Conservation (phyloP, 2,113 vertebrate genomes). For the Percina caprodes region DNA sequence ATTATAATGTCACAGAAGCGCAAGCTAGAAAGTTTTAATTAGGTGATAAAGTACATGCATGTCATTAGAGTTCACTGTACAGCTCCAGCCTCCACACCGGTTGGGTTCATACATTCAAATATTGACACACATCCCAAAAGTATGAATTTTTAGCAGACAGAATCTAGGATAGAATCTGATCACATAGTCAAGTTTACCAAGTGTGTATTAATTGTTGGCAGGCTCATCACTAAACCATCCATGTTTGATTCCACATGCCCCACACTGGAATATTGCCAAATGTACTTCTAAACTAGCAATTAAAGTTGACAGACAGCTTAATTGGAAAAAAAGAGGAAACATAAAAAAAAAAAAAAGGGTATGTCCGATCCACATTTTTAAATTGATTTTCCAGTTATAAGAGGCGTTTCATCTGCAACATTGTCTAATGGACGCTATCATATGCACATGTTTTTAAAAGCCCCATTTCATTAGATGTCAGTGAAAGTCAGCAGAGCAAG, state of each 20-base stretch:
- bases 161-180: not conserved
- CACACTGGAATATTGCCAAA: slow-evolving; percentile 3
- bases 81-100: not conserved
- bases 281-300: slow-evolving; percentile 24
- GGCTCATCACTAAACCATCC: slow-evolving; percentile 7
- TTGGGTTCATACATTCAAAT: not conserved
- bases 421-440: not conserved
- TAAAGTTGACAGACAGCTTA: slow-evolving; percentile 53
- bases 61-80: slow-evolving; percentile 16
- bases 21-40: slow-evolving; percentile 64
- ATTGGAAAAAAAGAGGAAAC: slow-evolving; percentile 1
- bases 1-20: slow-evolving; percentile 66
- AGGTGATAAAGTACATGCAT: slow-evolving; percentile 49
- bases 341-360: not conserved
- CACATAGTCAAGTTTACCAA: not conserved
- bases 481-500: slow-evolving; percentile 15
- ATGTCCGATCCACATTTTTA: not conserved
- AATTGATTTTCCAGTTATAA: slow-evolving; percentile 15
- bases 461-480: slow-evolving; percentile 13
- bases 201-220: not conserved
- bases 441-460: not conserved
- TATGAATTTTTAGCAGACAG: not conserved
- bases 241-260: slow-evolving; percentile 1
- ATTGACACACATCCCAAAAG: not conserved
- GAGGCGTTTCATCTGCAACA: slow-evolving; percentile 7